Evolutionary conservation across 2,113 vertebrate species (phyloP).

Genomic region (Misgurnus anguillicaudatus): DNA sequence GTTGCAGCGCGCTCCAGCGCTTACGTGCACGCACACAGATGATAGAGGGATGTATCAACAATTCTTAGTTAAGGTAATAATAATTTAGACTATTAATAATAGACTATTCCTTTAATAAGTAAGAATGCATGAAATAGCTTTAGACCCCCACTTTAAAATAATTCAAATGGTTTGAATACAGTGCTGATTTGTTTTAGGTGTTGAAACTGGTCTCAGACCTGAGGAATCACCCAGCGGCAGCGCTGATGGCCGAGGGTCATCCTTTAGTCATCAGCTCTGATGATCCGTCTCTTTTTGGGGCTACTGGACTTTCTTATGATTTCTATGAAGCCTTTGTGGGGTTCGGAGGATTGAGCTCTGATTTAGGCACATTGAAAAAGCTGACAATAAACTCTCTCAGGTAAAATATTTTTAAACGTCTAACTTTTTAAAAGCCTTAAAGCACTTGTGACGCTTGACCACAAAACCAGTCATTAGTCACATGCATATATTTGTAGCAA

Average conservation of each 20-base stretch:
- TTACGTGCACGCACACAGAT: too few species aligned
- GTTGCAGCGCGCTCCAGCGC: too few species aligned
- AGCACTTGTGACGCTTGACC: too few species aligned
- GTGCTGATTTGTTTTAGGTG: constrained; percentile 70
- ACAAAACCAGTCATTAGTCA: too few species aligned
- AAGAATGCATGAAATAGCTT: too few species aligned
- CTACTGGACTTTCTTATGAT: constrained; percentile 85
- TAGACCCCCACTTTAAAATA: too few species aligned
- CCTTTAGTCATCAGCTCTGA: constrained; percentile 88
- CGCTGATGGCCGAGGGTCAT: constrained; percentile 81
- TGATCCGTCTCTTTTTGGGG: constrained; percentile 82
- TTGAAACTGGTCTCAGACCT: constrained; percentile 82
- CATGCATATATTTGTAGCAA: too few species aligned
- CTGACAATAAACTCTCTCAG: constrained; percentile 85
- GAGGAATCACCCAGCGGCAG: constrained; percentile 82
- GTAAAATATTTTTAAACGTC: constrained; percentile 64
- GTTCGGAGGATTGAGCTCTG: constrained; percentile 78
- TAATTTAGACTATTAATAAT: too few species aligned
- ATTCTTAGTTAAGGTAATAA: too few species aligned
- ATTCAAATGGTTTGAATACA: not conserved
- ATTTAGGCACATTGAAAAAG: constrained; percentile 84
- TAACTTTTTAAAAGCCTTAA: not conserved
- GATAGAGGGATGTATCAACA: too few species aligned
- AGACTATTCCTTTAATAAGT: too few species aligned
- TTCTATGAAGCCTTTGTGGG: constrained; percentile 91